Evolutionary conservation across 2,113 vertebrate genomes (phyloP).

Genomic region (Aepyceros melampus): DNA sequence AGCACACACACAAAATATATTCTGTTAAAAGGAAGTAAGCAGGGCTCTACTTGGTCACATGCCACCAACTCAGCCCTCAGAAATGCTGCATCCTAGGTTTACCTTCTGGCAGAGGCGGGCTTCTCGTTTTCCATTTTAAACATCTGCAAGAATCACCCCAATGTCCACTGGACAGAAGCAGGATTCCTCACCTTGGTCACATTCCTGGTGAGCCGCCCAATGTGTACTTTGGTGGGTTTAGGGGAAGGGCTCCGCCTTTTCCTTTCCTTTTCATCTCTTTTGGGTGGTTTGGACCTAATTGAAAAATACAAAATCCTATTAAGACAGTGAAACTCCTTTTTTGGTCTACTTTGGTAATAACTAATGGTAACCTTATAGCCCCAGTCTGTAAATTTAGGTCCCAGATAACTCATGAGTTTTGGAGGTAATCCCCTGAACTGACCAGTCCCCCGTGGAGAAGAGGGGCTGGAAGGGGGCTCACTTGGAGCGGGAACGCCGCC

Average conservation of each 20-base stretch:
- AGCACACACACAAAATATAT: background rate
- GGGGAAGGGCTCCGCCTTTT: slow-evolving; percentile 94
- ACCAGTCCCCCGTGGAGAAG: background rate
- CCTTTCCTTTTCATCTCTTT: slow-evolving; percentile 96
- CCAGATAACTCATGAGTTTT: background rate
- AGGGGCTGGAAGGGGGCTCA: slow-evolving; percentile 67
- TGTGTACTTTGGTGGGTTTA: slow-evolving; percentile 94
- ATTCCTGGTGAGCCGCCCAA: slow-evolving; percentile 94
- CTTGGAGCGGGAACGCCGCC: slow-evolving; percentile 94
- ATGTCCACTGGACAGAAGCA: no score
- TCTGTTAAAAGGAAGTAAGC: background rate
- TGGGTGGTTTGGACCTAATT: slow-evolving; percentile 93
- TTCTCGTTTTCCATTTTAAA: background rate
- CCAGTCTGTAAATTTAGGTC: background rate
- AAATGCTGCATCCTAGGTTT: background rate
- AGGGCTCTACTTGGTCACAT: background rate
- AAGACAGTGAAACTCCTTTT: background rate
- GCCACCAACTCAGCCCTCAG: background rate
- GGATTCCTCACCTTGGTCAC: slow-evolving; percentile 91
- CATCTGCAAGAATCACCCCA: background rate
- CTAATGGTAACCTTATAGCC: accelerated
- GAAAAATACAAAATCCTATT: background rate
- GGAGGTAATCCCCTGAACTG: background rate
- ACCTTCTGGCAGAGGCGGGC: background rate
- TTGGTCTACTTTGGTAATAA: background rate